A percentile compares a stretch with the other conserved stretches of the same genome.
These are phyloP conservation scores for Pithys albifrons DNA, from an alignment of 2,113 vertebrate species.

Conservation along the genomic window DNA sequence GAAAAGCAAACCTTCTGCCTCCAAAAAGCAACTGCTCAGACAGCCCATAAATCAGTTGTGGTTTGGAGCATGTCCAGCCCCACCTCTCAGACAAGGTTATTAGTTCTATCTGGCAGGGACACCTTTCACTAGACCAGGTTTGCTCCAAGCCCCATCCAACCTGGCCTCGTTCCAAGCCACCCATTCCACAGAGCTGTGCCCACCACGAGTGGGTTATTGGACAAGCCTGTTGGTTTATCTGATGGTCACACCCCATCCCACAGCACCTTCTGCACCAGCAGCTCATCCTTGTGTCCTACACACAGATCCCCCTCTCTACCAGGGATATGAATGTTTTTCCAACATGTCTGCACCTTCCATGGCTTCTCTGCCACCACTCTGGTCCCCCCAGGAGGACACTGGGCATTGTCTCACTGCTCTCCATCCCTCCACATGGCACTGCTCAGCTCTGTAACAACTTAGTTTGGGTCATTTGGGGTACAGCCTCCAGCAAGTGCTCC, in stretches of 20 bases:
- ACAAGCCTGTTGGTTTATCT: not conserved
- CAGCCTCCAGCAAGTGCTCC: not conserved
- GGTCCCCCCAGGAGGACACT: rapidly evolving
- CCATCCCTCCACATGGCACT: not conserved
- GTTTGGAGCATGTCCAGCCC: not conserved
- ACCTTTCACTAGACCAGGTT: not conserved
- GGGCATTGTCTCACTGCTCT: not conserved
- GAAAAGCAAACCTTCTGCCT: not conserved
- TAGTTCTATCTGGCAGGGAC: not conserved
- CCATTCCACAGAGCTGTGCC: not conserved
- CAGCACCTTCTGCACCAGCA: not conserved
- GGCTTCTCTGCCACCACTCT: not conserved
- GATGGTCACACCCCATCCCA: not conserved
- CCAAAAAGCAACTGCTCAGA: not conserved
- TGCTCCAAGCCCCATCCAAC: not conserved
- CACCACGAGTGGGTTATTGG: not conserved
- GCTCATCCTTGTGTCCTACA: not conserved
- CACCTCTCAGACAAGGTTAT: not conserved
- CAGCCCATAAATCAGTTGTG: not conserved
- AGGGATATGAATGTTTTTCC: not conserved
- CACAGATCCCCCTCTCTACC: too few relatives aligned
- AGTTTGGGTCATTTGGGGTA: not conserved
- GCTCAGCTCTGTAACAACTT: not conserved
- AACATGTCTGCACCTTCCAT: not conserved
- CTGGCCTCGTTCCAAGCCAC: not conserved